A percentile compares a stretch with the other conserved stretches of the same genome.
Evolutionary conservation across 2,797 vertebrate species (phyloP).

Genomic region (Eulemur rubriventer): DNA sequence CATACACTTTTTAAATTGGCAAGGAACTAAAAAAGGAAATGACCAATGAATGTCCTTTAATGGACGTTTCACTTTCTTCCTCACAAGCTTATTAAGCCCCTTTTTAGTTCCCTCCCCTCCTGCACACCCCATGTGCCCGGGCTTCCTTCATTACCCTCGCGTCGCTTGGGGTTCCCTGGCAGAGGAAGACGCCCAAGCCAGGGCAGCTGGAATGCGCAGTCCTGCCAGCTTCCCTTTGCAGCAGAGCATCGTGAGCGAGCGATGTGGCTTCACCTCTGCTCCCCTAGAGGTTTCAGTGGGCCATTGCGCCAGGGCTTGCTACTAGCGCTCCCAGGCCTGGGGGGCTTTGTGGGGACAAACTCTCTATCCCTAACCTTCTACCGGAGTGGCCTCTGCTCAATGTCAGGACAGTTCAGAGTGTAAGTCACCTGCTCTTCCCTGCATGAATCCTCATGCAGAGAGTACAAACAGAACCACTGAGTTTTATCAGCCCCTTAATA

Average conservation of each 20-base stretch:
- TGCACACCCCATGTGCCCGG: neutral
- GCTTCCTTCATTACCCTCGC: neutral
- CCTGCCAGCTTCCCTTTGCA: fast-evolving
- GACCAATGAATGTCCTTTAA: neutral
- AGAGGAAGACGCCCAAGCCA: neutral
- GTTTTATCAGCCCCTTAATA: neutral
- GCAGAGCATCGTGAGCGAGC: too few relatives aligned
- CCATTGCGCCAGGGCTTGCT: neutral
- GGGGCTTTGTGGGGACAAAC: neutral
- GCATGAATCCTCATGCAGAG: neutral
- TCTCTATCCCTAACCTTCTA: neutral
- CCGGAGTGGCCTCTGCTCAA: neutral
- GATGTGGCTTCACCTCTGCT: fast-evolving
- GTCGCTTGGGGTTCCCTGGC: neutral
- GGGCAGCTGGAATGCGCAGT: neutral
- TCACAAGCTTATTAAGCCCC: neutral
- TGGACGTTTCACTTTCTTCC: neutral
- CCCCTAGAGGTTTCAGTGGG: neutral
- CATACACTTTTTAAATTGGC: neutral
- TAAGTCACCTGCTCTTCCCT: neutral
- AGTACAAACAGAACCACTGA: neutral
- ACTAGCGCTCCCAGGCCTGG: neutral
- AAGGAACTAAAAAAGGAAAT: neutral
- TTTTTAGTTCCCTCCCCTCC: neutral
- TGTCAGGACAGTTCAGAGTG: too few relatives aligned